Evolutionary conservation across 2,113 vertebrate species (phyloP).

Genomic region (Entomyzon cyanotis): DNA sequence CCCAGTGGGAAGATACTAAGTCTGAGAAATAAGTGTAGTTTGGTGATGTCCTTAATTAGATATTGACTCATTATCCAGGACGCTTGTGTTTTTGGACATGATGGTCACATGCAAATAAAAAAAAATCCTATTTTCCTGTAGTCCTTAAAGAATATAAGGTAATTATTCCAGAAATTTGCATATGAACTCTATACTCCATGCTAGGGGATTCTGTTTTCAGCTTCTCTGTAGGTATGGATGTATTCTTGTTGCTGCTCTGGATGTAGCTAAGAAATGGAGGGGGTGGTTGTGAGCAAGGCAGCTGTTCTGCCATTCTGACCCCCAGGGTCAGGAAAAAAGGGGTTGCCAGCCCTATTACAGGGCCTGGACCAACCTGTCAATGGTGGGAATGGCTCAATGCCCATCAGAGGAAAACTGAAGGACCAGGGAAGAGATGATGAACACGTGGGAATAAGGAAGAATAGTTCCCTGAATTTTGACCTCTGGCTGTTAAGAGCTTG

Average conservation of each 20-base stretch:
- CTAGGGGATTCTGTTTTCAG: background rate
- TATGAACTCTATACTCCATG: background rate
- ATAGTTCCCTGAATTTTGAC: background rate
- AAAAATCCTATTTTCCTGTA: background rate
- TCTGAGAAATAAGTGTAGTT: constrained; percentile 67
- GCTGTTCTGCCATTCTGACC: background rate
- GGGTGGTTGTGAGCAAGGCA: background rate
- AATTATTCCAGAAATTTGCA: constrained; percentile 3
- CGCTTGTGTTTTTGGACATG: background rate
- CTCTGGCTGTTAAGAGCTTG: background rate
- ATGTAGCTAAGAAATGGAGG: background rate
- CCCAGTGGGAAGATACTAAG: constrained; percentile 64
- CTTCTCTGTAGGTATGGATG: background rate
- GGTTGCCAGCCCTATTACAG: background rate
- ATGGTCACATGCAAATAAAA: background rate
- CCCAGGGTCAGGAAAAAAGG: background rate
- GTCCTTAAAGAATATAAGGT: background rate
- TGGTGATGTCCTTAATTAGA: constrained; percentile 64
- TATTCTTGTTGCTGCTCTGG: background rate
- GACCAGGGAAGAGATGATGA: background rate
- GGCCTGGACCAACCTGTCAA: background rate
- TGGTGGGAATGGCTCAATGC: accelerated
- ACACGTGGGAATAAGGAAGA: background rate
- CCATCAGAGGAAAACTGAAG: background rate
- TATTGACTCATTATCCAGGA: constrained; percentile 63